Percentiles rank a stretch among this genome's conserved stretches.
Conservation (phyloP, 2,113 vertebrate species). For the Lophius piscatorius region DNA sequence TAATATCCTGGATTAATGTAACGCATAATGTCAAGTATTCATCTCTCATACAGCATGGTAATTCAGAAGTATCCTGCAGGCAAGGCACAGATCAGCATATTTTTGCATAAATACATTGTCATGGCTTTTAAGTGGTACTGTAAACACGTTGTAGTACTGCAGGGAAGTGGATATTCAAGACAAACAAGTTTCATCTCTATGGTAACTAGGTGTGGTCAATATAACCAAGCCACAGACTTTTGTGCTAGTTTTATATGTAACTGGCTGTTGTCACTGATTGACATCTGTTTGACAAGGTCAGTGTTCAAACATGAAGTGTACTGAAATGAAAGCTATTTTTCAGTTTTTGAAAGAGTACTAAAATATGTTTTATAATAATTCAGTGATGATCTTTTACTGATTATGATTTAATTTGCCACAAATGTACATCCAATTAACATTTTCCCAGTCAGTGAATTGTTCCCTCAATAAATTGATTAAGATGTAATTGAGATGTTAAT, state of each 20-base stretch:
- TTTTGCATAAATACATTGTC: constrained; percentile 19
- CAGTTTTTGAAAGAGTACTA: neutral
- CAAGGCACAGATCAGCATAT: constrained; percentile 12
- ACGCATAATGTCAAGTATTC: neutral
- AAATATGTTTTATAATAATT: neutral
- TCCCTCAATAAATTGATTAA: too few species aligned
- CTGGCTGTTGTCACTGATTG: constrained; percentile 23
- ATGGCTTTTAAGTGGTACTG: neutral
- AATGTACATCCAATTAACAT: too few species aligned
- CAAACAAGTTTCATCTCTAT: constrained; percentile 54
- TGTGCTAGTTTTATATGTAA: constrained; percentile 5
- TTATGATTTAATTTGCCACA: neutral
- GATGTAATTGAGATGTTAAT: too few species aligned
- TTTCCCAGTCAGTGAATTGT: too few species aligned
- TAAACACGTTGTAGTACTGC: constrained; percentile 37
- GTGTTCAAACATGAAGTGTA: constrained; percentile 5
- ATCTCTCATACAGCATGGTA: neutral
- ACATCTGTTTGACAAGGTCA: constrained; percentile 12
- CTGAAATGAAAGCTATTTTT: neutral
- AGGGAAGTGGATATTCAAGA: constrained; percentile 49
- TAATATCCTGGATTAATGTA: neutral
- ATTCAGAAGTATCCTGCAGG: neutral
- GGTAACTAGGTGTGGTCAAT: constrained; percentile 53
- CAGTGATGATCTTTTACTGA: neutral
- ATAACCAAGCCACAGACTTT: neutral